A percentile compares a stretch with the other conserved stretches of the same genome.
Conservation (phyloP, 2,797 vertebrate genomes). For the Microctenopoma stevenorrisi region DNA sequence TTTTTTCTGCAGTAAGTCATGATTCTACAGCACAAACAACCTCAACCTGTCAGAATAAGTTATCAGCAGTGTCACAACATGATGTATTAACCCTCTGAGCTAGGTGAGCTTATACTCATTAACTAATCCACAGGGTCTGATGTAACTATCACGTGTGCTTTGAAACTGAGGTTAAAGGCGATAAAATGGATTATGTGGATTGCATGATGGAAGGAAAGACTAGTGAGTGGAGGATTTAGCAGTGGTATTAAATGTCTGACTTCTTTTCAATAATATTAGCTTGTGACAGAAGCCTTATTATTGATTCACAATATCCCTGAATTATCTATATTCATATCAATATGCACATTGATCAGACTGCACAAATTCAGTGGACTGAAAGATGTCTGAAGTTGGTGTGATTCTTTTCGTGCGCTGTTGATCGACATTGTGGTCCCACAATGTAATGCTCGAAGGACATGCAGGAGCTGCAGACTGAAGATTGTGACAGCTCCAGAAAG, state of each 20-base stretch:
- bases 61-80: slow-evolving; percentile 22
- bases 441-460: neutral
- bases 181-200: slow-evolving; percentile 10
- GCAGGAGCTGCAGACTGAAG: neutral
- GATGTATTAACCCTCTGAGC: slow-evolving; percentile 2
- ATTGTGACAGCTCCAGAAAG: neutral
- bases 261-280: slow-evolving; percentile 21
- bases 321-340: neutral
- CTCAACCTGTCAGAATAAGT: slow-evolving; percentile 34
- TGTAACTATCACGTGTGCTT: slow-evolving; percentile 19
- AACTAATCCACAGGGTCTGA: slow-evolving; percentile 35
- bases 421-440: neutral
- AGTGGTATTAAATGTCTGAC: neutral
- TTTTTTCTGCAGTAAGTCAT: slow-evolving; percentile 35
- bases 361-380: neutral
- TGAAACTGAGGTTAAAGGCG: slow-evolving; percentile 36
- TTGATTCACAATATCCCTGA: neutral
- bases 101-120: slow-evolving; percentile 10
- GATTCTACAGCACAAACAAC: slow-evolving; percentile 46
- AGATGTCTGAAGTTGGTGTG: neutral
- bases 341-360: neutral
- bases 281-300: slow-evolving; percentile 4
- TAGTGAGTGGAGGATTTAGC: neutral
- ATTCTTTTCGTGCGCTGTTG: neutral
- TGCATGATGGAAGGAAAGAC: neutral